phyloP scores from a whole-genome alignment of 2,797 vertebrate species.

The Peromyscus eremicus region DNA sequence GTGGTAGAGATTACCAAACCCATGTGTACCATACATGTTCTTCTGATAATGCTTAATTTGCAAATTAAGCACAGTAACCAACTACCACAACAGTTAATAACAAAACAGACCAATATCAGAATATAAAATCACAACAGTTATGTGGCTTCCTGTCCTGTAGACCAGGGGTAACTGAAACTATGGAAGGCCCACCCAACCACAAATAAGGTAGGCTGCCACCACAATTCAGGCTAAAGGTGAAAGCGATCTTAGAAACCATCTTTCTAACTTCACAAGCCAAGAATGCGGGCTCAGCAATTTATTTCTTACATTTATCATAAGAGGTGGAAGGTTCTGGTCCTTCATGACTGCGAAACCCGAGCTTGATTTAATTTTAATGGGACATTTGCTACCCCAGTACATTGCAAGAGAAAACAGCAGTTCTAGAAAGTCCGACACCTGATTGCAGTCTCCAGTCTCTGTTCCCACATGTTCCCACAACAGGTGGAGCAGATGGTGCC shows the following conservation, averaged over 20 bases:
- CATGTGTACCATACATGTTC: not conserved
- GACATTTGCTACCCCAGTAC: not conserved
- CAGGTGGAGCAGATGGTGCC: slow-evolving; percentile 2
- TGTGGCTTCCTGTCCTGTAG: no score
- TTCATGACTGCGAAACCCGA: not conserved
- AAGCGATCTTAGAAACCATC: not conserved
- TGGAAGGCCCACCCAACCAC: not conserved
- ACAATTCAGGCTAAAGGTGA: not conserved
- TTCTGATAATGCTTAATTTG: not conserved
- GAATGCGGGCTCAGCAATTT: not conserved
- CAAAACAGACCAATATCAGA: not conserved
- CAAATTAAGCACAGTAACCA: not conserved
- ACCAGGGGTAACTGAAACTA: not conserved
- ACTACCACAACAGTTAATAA: not conserved
- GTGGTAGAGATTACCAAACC: not conserved
- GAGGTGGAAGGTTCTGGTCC: not conserved
- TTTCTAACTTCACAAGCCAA: slow-evolving; percentile 32
- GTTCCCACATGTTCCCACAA: not conserved
- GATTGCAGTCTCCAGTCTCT: not conserved
- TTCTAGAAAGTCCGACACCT: not conserved
- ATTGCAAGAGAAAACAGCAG: not conserved
- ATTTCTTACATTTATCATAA: not conserved
- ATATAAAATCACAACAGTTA: not conserved
- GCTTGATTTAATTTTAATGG: slow-evolving; percentile 25
- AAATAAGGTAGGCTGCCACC: not conserved